Conservation (phyloP, 2,888 invertebrate genomes). For the Maniola hyperantus region DNA sequence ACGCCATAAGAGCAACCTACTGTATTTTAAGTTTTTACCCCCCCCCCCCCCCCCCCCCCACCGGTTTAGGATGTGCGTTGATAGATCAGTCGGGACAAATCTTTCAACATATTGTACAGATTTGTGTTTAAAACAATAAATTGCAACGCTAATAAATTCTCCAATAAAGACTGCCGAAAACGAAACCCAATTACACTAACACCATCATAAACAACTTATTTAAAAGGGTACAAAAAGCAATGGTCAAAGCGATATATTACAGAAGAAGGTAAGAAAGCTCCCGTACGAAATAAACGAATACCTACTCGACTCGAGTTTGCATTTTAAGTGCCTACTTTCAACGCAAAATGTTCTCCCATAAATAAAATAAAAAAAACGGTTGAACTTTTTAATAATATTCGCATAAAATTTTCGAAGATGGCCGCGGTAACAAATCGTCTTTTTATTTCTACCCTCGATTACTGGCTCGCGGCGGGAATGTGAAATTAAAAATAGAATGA, state of each 20-base stretch:
- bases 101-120: too few species aligned
- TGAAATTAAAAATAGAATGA: conserved; percentile 21
- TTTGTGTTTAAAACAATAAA: too few species aligned
- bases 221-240: conserved; percentile 11
- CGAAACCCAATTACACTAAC: conserved; percentile 9
- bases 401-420: conserved; percentile 59
- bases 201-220: conserved; percentile 6
- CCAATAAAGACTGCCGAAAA: neutral
- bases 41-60: too few species aligned
- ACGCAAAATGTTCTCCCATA: conserved; percentile 61
- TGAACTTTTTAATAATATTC: conserved; percentile 52
- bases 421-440: conserved; percentile 31
- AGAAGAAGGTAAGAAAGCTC: conserved; percentile 30
- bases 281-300: conserved; percentile 23
- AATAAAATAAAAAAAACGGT: conserved; percentile 56
- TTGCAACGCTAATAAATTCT: neutral
- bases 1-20: too few species aligned
- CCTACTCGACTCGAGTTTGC: conserved; percentile 61
- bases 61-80: too few species aligned
- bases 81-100: too few species aligned
- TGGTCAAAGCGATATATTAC: conserved; percentile 17
- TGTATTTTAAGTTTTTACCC: too few species aligned
- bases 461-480: conserved; percentile 20
- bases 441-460: conserved; percentile 34
- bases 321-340: conserved; percentile 68